Conservation (phyloP, 1,140 invertebrate species). For the Eueides isabella region DNA sequence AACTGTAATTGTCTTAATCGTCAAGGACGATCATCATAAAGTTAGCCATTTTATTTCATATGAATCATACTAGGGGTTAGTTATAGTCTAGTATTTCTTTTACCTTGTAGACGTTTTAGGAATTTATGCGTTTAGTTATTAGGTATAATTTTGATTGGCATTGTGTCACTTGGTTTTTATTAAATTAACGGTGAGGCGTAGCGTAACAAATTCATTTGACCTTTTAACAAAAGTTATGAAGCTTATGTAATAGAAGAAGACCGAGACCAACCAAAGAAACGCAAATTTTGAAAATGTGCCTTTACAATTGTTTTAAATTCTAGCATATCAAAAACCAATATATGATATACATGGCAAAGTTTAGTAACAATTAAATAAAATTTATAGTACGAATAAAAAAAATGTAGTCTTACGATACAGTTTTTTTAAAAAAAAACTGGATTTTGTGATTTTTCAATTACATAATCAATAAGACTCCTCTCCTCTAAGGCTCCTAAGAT, state of each 20-base stretch:
- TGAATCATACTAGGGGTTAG: constrained; percentile 24
- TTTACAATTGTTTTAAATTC: too few species aligned
- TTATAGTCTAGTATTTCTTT: not conserved
- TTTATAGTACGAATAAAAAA: too few species aligned
- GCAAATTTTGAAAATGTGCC: too few species aligned
- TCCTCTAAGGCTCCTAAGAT: too few species aligned
- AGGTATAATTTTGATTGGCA: not conserved
- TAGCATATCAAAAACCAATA: too few species aligned
- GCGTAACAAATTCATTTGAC: constrained; percentile 34
- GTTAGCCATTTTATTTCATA: constrained; percentile 9
- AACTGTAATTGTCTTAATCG: constrained; percentile 43
- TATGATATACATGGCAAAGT: too few species aligned
- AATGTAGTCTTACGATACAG: too few species aligned
- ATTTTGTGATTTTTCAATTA: too few species aligned
- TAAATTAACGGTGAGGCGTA: constrained; percentile 17
- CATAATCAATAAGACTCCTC: too few species aligned
- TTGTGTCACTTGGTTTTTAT: not conserved
- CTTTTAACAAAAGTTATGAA: constrained; percentile 27
- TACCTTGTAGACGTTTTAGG: not conserved
- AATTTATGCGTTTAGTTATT: not conserved
- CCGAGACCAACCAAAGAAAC: not conserved
- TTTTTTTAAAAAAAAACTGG: too few species aligned
- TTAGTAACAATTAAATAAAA: too few species aligned
- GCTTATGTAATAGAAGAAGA: not conserved
- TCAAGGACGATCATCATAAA: constrained; percentile 29